A percentile compares a stretch with the other conserved stretches of the same genome.
Conservation (phyloP, 2,797 vertebrate species). For the Sebastes miniatus region DNA sequence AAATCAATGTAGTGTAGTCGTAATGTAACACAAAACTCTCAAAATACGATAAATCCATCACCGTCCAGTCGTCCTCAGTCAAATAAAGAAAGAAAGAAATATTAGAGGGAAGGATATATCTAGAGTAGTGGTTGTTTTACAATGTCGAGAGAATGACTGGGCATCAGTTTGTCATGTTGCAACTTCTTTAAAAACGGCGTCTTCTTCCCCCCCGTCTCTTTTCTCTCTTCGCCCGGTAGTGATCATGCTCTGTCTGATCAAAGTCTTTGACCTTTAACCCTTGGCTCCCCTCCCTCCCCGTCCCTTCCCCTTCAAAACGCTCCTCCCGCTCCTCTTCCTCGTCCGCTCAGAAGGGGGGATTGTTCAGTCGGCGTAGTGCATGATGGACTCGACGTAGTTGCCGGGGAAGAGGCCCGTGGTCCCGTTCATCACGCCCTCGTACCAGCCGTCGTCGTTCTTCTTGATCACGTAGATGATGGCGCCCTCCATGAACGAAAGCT, state of each 20-base stretch:
- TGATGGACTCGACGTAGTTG: slow-evolving; percentile 99
- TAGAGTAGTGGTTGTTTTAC: slow-evolving; percentile 78
- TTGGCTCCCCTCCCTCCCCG: slow-evolving; percentile 26
- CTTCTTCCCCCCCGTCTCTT: not conserved
- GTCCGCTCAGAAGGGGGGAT: slow-evolving; percentile 22
- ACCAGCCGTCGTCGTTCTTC: slow-evolving; percentile 99
- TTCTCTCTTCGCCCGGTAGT: slow-evolving; percentile 24
- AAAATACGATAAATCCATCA: slow-evolving; percentile 40
- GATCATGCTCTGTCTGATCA: slow-evolving; percentile 72
- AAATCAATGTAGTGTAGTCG: slow-evolving; percentile 66
- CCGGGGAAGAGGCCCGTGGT: slow-evolving; percentile 98
- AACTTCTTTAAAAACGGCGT: slow-evolving; percentile 28
- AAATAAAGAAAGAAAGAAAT: slow-evolving; percentile 63
- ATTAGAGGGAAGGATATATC: slow-evolving; percentile 55
- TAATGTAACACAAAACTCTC: slow-evolving; percentile 71
- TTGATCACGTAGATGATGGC: slow-evolving; percentile 99
- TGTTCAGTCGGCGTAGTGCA: slow-evolving; percentile 96
- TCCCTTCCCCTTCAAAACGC: not conserved
- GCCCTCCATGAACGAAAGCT: slow-evolving; percentile 98
- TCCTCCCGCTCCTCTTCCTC: slow-evolving; percentile 25
- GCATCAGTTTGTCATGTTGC: slow-evolving; percentile 48
- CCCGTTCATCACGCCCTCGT: slow-evolving; percentile 95
- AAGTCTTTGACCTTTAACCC: slow-evolving; percentile 74
- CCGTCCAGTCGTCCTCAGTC: slow-evolving; percentile 69
- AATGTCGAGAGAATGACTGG: slow-evolving; percentile 61